Evolutionary conservation across 2,113 vertebrate genomes (phyloP).

Genomic region (Cranoglanis bouderius): DNA sequence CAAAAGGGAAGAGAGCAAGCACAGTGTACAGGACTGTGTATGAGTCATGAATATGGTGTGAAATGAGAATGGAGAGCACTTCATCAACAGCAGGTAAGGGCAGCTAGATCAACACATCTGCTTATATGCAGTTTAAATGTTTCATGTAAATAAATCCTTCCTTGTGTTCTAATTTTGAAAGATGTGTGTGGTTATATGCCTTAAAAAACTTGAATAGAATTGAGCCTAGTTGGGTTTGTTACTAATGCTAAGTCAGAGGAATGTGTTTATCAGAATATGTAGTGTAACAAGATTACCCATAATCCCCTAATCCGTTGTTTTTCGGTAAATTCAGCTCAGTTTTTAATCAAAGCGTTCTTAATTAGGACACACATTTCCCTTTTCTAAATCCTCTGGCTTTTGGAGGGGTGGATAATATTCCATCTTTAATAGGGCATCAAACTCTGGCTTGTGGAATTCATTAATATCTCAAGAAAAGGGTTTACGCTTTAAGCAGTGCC

Average conservation of each 20-base stretch:
- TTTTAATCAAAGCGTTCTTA: slow-evolving; percentile 50
- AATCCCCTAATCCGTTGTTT: slow-evolving; percentile 51
- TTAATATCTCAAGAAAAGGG: slow-evolving; percentile 18
- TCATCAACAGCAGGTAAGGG: slow-evolving; percentile 27
- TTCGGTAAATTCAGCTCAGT: slow-evolving; percentile 38
- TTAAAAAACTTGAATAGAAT: slow-evolving; percentile 11
- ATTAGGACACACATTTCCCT: slow-evolving; percentile 41
- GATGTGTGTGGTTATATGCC: not conserved
- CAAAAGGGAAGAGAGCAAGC: not conserved
- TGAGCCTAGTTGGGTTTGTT: slow-evolving; percentile 9
- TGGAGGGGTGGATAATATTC: slow-evolving; percentile 39
- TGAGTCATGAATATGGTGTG: slow-evolving; percentile 27
- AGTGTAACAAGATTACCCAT: slow-evolving; percentile 45
- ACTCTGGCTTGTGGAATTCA: slow-evolving; percentile 25
- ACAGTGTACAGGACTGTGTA: not conserved
- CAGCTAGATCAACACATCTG: not conserved
- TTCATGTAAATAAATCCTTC: not conserved
- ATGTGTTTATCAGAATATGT: slow-evolving; percentile 39
- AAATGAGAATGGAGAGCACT: not conserved
- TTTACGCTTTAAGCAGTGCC: slow-evolving; percentile 8
- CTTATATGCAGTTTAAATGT: slow-evolving; percentile 3
- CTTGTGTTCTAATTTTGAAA: slow-evolving; percentile 10
- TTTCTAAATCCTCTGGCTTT: slow-evolving; percentile 28
- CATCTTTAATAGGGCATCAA: slow-evolving; percentile 22
- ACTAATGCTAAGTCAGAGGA: slow-evolving; percentile 34